Conservation (phyloP, 2,888 invertebrate genomes). For the Agrochola macilenta region DNA sequence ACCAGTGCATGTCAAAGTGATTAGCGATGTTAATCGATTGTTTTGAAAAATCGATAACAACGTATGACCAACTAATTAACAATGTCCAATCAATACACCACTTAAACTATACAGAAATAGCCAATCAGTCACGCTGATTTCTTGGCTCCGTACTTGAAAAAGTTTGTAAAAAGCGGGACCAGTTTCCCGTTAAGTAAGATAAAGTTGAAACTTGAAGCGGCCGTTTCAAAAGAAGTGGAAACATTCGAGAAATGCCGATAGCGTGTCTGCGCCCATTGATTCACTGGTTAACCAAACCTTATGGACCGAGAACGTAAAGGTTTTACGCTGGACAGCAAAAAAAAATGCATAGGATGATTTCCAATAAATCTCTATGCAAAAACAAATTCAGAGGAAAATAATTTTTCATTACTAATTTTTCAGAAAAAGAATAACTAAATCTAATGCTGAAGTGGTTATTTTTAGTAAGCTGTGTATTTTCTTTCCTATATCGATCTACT, state of each 20-base stretch:
- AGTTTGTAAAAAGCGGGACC: conserved; percentile 75
- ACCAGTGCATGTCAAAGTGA: conserved; percentile 28
- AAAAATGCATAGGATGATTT: neutral
- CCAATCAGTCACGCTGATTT: conserved; percentile 55
- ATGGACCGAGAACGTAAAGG: conserved; percentile 61
- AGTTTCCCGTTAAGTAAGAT: conserved; percentile 81
- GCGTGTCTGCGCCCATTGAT: conserved; percentile 74
- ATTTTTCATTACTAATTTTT: neutral
- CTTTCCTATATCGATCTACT: too few relatives aligned
- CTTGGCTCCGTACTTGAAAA: conserved; percentile 68
- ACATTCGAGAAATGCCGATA: conserved; percentile 78
- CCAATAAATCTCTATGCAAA: neutral
- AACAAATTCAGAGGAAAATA: neutral
- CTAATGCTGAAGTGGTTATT: too few relatives aligned
- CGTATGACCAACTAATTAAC: conserved; percentile 41
- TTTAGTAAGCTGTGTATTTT: too few relatives aligned
- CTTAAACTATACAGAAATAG: conserved; percentile 21
- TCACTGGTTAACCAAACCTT: conserved; percentile 69
- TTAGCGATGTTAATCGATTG: conserved; percentile 29
- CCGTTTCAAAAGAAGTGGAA: conserved; percentile 79
- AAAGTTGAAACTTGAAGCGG: conserved; percentile 80
- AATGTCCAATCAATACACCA: conserved; percentile 20
- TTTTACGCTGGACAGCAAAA: conserved; percentile 9
- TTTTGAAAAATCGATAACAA: conserved; percentile 34
- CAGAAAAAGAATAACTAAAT: neutral